A percentile compares a stretch with the other conserved stretches of the same genome.
Conservation (phyloP, 2,888 invertebrate genomes). For the Megastigmus dorsalis region DNA sequence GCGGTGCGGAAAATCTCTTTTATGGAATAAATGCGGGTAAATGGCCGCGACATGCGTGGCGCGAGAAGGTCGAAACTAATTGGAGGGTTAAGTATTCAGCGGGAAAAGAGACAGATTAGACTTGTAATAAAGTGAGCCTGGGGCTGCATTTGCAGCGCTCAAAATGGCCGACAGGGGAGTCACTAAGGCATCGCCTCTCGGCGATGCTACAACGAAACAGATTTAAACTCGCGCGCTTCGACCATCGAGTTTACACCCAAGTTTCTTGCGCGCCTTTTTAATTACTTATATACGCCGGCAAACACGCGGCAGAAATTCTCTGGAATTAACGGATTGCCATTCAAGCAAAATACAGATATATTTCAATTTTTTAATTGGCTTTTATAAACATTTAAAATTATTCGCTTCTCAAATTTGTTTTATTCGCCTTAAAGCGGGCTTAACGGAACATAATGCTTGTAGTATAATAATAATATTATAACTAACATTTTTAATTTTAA, state of each 20-base stretch:
- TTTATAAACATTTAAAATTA: neutral
- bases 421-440: too few relatives aligned
- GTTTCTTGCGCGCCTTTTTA: slow-evolving; percentile 73
- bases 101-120: slow-evolving; percentile 71
- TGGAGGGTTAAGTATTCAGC: slow-evolving; percentile 65
- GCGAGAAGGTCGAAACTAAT: slow-evolving; percentile 55
- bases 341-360: neutral
- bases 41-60: slow-evolving; percentile 41
- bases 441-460: too few relatives aligned
- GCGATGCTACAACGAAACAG: slow-evolving; percentile 72
- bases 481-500: too few relatives aligned
- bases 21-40: slow-evolving; percentile 42
- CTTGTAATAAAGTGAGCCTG: slow-evolving; percentile 69
- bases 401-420: neutral
- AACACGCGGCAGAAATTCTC: neutral
- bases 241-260: slow-evolving; percentile 65
- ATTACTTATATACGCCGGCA: slow-evolving; percentile 67
- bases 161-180: slow-evolving; percentile 73
- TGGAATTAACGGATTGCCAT: too few relatives aligned
- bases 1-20: slow-evolving; percentile 11
- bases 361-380: neutral
- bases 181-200: slow-evolving; percentile 71
- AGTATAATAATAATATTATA: too few relatives aligned
- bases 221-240: slow-evolving; percentile 72
- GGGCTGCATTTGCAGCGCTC: slow-evolving; percentile 68